Evolutionary conservation across 2,113 vertebrate species (phyloP).

Genomic region (Platysternon megacephalum): DNA sequence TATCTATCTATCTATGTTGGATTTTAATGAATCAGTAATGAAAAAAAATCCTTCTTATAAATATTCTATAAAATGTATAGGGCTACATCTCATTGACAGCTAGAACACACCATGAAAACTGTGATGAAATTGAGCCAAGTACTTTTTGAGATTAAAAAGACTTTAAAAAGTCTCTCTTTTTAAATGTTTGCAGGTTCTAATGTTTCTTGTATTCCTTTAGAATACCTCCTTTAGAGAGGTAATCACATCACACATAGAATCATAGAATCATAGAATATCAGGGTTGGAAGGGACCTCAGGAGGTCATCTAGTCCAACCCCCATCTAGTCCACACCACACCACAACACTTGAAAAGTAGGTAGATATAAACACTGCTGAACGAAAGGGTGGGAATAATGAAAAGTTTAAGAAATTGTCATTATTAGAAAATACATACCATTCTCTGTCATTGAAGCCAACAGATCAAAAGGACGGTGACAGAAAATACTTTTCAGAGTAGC

Average conservation of each 20-base stretch:
- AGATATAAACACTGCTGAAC: not conserved
- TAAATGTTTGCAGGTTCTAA: not conserved
- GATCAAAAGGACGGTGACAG: not conserved
- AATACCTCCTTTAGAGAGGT: not conserved
- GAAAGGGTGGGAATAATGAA: not conserved
- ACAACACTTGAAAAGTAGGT: not conserved
- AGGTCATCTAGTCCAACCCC: too few relatives aligned
- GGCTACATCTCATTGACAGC: too few relatives aligned
- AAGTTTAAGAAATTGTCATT: not conserved
- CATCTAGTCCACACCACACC: not conserved
- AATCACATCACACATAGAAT: not conserved
- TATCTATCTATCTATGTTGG: not conserved
- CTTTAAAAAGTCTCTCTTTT: not conserved
- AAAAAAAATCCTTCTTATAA: not conserved
- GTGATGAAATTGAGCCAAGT: not conserved
- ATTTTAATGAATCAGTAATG: not conserved
- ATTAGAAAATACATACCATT: not conserved
- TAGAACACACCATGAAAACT: too few relatives aligned
- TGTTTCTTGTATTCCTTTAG: not conserved
- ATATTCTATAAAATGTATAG: not conserved
- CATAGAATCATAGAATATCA: too few relatives aligned
- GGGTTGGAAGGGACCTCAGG: too few relatives aligned
- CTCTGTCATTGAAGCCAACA: not conserved
- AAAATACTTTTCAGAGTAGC: not conserved
- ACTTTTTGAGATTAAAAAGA: not conserved